Conservation (phyloP, 2,797 vertebrate genomes). For the Sphenodon punctatus region DNA sequence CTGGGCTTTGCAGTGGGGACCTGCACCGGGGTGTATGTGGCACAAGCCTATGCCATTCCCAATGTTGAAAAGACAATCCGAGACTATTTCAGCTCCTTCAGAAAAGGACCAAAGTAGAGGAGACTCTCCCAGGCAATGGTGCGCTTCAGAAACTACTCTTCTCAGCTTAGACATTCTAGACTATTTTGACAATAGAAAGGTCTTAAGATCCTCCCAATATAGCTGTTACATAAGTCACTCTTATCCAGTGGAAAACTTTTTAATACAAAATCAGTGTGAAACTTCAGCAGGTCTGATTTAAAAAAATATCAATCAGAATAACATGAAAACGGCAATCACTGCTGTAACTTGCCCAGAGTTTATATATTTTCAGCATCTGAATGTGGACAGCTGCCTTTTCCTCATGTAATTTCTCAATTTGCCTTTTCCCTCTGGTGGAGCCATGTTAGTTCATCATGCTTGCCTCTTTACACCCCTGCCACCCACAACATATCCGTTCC, state of each 20-base stretch:
- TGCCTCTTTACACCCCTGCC: accelerated
- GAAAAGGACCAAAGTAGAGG: constrained; percentile 85
- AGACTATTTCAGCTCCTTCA: constrained; percentile 82
- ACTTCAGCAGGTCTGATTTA: neutral
- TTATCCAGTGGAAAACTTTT: neutral
- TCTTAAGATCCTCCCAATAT: neutral
- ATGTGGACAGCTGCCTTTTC: neutral
- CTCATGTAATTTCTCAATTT: neutral
- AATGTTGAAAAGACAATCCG: constrained; percentile 89
- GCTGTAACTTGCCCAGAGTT: neutral
- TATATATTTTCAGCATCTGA: neutral
- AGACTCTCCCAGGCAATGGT: neutral
- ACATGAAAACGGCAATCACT: accelerated
- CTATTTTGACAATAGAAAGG: neutral
- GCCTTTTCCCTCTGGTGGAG: accelerated
- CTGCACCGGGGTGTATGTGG: constrained; percentile 87
- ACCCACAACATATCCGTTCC: accelerated
- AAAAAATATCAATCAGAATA: neutral
- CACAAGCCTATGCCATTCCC: constrained; percentile 88
- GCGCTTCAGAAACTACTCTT: neutral
- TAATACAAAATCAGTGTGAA: accelerated
- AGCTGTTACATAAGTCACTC: accelerated
- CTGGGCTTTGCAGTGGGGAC: constrained; percentile 90
- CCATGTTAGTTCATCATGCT: accelerated
- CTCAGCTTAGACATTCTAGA: constrained; percentile 13